These are phyloP conservation scores for Agrochola lota DNA, from an alignment of 2,888 invertebrate species.

Conservation along the genomic window DNA sequence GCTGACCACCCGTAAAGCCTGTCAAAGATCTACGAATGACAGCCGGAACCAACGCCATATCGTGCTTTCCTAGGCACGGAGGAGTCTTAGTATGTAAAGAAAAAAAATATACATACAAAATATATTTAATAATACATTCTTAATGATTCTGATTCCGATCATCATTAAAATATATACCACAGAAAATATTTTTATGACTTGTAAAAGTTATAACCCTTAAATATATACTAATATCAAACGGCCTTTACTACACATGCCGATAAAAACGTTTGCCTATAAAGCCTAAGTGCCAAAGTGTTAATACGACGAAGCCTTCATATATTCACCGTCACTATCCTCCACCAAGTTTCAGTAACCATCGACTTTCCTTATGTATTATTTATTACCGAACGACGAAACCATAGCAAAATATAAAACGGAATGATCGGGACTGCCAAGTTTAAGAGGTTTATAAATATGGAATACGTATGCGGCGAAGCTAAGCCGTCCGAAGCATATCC, in stretches of 20 bases:
- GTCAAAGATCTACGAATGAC: too few relatives aligned
- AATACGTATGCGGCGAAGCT: not conserved
- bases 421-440: constrained; percentile 17
- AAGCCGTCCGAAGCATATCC: too few relatives aligned
- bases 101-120: too few relatives aligned
- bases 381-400: constrained; percentile 40
- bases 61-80: too few relatives aligned
- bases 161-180: too few relatives aligned
- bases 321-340: constrained; percentile 66
- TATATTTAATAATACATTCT: too few relatives aligned
- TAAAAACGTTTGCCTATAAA: constrained; percentile 30
- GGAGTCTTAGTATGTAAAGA: too few relatives aligned
- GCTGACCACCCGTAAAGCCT: too few relatives aligned
- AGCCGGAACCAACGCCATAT: too few relatives aligned
- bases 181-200: too few relatives aligned
- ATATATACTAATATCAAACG: constrained; percentile 7
- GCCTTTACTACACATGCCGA: not conserved
- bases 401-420: constrained; percentile 32
- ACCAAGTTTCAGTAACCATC: constrained; percentile 41
- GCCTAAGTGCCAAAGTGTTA: constrained; percentile 23
- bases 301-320: constrained; percentile 52
- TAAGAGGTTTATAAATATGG: constrained; percentile 38
- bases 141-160: too few relatives aligned
- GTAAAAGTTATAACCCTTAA: not conserved
- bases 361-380: constrained; percentile 57